phyloP scores from a whole-genome alignment of 92 coral and sea anemone genomes.

The Porites evermanni region DNA sequence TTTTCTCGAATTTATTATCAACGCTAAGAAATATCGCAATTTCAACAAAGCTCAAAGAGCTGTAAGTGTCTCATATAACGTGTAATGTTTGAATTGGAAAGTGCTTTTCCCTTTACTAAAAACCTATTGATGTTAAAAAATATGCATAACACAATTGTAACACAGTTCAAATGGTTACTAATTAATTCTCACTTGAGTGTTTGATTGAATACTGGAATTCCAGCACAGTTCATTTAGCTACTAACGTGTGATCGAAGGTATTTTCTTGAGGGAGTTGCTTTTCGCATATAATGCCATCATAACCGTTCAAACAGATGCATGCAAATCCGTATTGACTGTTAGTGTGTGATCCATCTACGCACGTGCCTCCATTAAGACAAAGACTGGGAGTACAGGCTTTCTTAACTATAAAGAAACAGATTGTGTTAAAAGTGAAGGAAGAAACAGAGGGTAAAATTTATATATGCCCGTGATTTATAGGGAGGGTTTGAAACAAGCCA shows the following conservation, averaged over 20 bases:
- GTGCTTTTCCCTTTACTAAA: too few relatives aligned
- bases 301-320: constrained; percentile 78
- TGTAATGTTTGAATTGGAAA: too few relatives aligned
- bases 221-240: neutral
- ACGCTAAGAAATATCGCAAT: too few relatives aligned
- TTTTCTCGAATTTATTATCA: too few relatives aligned
- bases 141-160: too few relatives aligned
- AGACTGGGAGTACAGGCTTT: constrained; percentile 77
- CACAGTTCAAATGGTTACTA: too few relatives aligned
- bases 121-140: too few relatives aligned
- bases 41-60: too few relatives aligned
- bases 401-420: constrained; percentile 52
- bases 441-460: neutral
- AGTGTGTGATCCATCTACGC: constrained; percentile 75
- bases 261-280: constrained; percentile 30
- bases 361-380: constrained; percentile 93
- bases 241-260: neutral
- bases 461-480: neutral
- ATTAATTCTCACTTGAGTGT: too few relatives aligned
- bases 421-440: neutral
- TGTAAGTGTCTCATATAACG: too few relatives aligned
- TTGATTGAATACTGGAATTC: neutral
- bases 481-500: too few relatives aligned
- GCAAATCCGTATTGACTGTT: constrained; percentile 92
- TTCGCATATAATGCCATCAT: constrained; percentile 88